Evolutionary conservation across 2,797 vertebrate species (phyloP).

Genomic region (Coregonus suidteri): DNA sequence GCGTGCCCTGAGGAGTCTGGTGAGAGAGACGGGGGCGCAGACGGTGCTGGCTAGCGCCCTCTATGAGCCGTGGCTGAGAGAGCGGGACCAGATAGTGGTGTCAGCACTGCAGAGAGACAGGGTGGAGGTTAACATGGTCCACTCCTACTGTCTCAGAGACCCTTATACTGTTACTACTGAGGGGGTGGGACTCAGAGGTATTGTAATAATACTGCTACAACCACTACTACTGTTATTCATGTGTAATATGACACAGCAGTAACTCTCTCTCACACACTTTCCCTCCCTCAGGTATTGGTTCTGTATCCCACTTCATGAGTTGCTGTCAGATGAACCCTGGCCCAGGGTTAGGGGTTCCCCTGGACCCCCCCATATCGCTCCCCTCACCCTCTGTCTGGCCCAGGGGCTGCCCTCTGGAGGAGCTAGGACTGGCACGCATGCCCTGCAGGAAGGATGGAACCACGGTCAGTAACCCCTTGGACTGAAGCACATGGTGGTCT

Average conservation of each 20-base stretch:
- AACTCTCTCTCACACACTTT: too few species aligned
- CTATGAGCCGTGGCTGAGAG: conserved; percentile 78
- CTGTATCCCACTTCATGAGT: conserved; percentile 77
- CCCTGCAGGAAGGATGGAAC: conserved; percentile 76
- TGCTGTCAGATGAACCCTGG: conserved; percentile 72
- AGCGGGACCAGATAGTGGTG: conserved; percentile 65
- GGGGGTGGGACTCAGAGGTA: conserved; percentile 77
- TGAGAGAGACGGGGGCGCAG: conserved; percentile 64
- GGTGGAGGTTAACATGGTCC: conserved; percentile 43
- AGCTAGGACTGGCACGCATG: conserved; percentile 68
- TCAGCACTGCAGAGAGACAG: conserved; percentile 58
- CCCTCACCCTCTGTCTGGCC: conserved; percentile 69
- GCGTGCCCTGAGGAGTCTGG: conserved; percentile 49
- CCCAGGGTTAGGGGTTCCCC: conserved; percentile 51
- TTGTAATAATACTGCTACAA: conserved; percentile 2
- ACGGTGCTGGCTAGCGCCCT: conserved; percentile 71
- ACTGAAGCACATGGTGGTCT: too few species aligned
- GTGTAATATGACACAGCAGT: neutral
- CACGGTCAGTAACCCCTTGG: conserved; percentile 50
- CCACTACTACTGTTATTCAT: neutral
- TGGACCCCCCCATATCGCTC: conserved; percentile 66
- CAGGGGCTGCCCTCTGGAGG: conserved; percentile 53
- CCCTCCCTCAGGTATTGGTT: conserved; percentile 71
- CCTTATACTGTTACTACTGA: conserved; percentile 72
- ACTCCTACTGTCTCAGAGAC: conserved; percentile 77